Conservation (phyloP, 1,140 invertebrate genomes). For the Tenebrio molitor region DNA sequence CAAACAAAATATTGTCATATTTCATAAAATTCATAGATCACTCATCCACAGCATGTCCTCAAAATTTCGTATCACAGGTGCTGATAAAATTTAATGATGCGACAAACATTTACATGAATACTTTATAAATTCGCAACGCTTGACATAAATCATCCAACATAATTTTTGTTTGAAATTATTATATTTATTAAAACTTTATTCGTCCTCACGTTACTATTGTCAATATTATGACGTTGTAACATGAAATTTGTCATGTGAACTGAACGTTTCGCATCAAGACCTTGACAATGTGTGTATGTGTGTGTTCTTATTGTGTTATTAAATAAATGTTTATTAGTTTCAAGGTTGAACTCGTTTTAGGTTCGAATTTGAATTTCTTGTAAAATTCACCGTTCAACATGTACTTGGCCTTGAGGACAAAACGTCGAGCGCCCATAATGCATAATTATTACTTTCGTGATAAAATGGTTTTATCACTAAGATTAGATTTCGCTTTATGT, state of each 20-base stretch:
- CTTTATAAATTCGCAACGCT: neutral
- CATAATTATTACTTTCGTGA: slow-evolving; percentile 7
- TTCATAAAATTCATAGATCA: slow-evolving; percentile 16
- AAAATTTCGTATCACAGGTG: neutral
- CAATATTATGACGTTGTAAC: slow-evolving; percentile 14
- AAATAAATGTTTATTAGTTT: slow-evolving; percentile 51
- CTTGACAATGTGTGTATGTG: slow-evolving; percentile 36
- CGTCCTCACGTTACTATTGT: neutral
- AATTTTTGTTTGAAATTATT: too few relatives aligned
- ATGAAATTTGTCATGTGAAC: slow-evolving; percentile 6
- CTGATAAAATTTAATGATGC: slow-evolving; percentile 6
- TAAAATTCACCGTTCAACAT: neutral
- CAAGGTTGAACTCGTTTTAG: slow-evolving; percentile 36
- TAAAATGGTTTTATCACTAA: slow-evolving; percentile 10
- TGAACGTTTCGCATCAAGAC: slow-evolving; percentile 4
- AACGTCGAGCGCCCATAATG: neutral
- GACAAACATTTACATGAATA: slow-evolving; percentile 15
- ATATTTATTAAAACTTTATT: neutral
- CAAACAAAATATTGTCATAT: neutral
- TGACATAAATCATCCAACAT: too few relatives aligned
- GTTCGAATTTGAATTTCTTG: slow-evolving; percentile 9
- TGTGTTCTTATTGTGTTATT: slow-evolving; percentile 32
- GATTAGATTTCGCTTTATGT: slow-evolving; percentile 16
- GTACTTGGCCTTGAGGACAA: slow-evolving; percentile 20
- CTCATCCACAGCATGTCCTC: neutral